Evolutionary conservation across 2,113 vertebrate species (phyloP).

Genomic region (Ictidomys tridecemlineatus): DNA sequence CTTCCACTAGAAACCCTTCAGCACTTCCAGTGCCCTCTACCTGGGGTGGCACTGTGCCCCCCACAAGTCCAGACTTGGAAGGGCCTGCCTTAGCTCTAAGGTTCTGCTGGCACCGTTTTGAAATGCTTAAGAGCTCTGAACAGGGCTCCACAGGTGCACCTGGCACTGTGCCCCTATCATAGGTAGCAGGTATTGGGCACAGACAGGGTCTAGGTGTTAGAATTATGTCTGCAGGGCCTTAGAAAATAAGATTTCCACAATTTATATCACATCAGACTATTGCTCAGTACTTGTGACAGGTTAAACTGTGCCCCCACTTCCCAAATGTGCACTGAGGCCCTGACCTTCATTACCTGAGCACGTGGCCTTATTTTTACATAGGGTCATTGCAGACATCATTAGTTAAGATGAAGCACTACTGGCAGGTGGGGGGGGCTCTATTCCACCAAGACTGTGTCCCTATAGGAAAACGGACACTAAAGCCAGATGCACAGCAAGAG

Average conservation of each 20-base stretch:
- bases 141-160: no score
- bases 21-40: rapidly evolving
- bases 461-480: not conserved
- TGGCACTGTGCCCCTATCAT: rapidly evolving
- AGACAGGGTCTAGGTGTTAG: not conserved
- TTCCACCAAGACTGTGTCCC: no score
- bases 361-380: not conserved
- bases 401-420: not conserved
- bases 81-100: rapidly evolving
- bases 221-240: not conserved
- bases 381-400: not conserved
- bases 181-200: not conserved
- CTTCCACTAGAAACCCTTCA: no score
- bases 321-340: not conserved
- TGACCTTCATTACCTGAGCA: not conserved
- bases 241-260: not conserved
- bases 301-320: not conserved
- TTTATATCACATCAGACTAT: not conserved
- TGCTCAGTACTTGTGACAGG: rapidly evolving
- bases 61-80: rapidly evolving
- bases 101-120: no score
- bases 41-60: no score
- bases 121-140: not conserved
- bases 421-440: not conserved
- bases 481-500: not conserved